Evolutionary conservation across 2,113 vertebrate species (phyloP).

Genomic region (Laticauda colubrina): DNA sequence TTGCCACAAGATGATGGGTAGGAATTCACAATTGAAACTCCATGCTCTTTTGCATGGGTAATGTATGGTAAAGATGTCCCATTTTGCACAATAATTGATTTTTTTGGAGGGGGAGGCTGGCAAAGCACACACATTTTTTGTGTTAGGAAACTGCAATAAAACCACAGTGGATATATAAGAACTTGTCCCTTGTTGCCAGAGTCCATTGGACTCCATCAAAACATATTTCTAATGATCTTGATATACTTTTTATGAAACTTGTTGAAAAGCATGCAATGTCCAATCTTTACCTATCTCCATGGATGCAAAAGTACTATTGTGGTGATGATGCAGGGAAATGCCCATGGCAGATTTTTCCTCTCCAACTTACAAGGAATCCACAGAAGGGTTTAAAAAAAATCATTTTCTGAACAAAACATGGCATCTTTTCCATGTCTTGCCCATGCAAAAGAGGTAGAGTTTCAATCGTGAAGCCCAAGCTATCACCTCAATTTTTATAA

Average conservation of each 20-base stretch:
- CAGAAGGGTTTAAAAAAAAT: background rate
- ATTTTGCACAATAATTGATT: background rate
- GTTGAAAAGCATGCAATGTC: background rate
- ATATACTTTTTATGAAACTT: background rate
- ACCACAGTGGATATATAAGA: background rate
- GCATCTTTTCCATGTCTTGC: background rate
- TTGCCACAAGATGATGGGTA: too few relatives aligned
- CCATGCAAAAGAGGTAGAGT: background rate
- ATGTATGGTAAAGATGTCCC: background rate
- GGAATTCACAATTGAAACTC: background rate
- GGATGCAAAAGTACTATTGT: background rate
- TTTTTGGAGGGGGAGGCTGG: background rate
- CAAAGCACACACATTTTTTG: conserved; percentile 53
- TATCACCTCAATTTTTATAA: background rate
- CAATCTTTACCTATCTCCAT: background rate
- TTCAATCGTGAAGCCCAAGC: background rate
- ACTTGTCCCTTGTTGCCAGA: conserved; percentile 20
- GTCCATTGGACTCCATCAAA: background rate
- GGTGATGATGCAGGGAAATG: background rate
- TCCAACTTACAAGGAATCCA: background rate
- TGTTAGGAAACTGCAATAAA: background rate
- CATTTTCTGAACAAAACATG: background rate
- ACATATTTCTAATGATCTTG: conserved; percentile 17
- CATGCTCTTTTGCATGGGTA: background rate
- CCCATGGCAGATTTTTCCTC: background rate